These are phyloP conservation scores for Paralichthys olivaceus DNA, from an alignment of 2,113 vertebrate species.

Conservation along the genomic window DNA sequence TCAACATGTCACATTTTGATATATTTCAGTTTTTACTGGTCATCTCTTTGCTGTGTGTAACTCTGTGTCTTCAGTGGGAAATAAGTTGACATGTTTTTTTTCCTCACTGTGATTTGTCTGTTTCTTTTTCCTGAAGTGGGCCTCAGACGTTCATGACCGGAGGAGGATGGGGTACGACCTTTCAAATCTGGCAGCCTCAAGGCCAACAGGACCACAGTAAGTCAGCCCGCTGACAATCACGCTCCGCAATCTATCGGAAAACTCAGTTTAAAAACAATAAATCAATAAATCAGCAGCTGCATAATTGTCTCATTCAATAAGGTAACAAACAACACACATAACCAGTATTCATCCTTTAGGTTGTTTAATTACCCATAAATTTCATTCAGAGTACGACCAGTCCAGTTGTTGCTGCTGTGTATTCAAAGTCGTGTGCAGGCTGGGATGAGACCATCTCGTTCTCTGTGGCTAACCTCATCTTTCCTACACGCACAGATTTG, in stretches of 20 bases:
- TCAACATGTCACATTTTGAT: neutral
- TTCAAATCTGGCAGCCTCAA: conserved; percentile 97
- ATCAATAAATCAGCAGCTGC: neutral
- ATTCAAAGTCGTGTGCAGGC: conserved; percentile 12
- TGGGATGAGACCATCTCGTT: neutral
- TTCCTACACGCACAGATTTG: conserved; percentile 42
- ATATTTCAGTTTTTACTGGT: neutral
- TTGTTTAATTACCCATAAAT: neutral
- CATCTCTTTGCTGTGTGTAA: neutral
- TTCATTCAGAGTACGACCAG: neutral
- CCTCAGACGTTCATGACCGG: conserved; percentile 95
- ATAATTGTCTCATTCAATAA: neutral
- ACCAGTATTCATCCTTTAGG: neutral
- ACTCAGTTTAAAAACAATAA: neutral
- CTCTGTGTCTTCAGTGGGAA: neutral
- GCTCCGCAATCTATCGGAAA: neutral
- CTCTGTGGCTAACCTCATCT: conserved; percentile 32
- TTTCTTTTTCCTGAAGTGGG: conserved; percentile 79
- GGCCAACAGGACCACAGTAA: conserved; percentile 93
- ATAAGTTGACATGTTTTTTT: neutral
- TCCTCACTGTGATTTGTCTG: conserved; percentile 15
- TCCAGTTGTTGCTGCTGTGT: neutral
- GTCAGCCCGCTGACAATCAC: conserved; percentile 5
- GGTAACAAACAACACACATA: neutral
- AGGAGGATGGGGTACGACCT: conserved; percentile 95